These are phyloP conservation scores for Copidosoma floridanum DNA, from an alignment of 1,140 invertebrate species.

Conservation along the genomic window DNA sequence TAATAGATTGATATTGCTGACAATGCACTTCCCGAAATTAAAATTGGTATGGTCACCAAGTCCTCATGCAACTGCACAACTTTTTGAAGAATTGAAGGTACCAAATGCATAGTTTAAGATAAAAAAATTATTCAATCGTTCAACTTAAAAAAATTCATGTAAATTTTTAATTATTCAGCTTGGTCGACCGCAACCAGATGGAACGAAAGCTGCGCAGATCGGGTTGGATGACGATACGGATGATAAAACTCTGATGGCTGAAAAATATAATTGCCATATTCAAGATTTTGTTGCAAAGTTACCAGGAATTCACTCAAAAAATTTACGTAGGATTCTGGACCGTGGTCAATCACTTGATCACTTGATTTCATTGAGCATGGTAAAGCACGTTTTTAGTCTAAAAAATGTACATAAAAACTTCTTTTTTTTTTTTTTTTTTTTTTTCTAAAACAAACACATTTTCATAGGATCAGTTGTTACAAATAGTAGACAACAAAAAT, in stretches of 20 bases:
- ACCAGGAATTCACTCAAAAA: constrained; percentile 87
- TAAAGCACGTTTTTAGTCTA: constrained; percentile 35
- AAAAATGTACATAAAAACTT: not conserved
- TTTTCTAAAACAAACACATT: constrained; percentile 10
- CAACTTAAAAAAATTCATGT: not conserved
- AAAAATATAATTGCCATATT: constrained; percentile 74
- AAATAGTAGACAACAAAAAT: constrained; percentile 67
- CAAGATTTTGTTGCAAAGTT: constrained; percentile 88
- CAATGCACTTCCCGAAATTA: constrained; percentile 90
- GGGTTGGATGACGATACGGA: constrained; percentile 65
- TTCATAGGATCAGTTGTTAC: constrained; percentile 63
- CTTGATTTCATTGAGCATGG: constrained; percentile 61
- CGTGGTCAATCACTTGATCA: constrained; percentile 74
- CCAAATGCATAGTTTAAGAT: constrained; percentile 1
- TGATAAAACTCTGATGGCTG: constrained; percentile 58
- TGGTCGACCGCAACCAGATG: constrained; percentile 76
- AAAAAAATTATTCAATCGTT: not conserved
- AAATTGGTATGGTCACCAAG: constrained; percentile 93
- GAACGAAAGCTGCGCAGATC: constrained; percentile 65
- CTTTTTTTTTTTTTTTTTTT: constrained; percentile 9
- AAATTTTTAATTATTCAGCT: constrained; percentile 53
- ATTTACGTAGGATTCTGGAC: constrained; percentile 76
- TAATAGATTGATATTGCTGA: constrained; percentile 85
- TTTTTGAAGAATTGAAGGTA: constrained; percentile 87
- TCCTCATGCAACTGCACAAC: constrained; percentile 90